These are phyloP conservation scores for Capromys pilorides DNA, from an alignment of 2,797 vertebrate species.

Conservation along the genomic window DNA sequence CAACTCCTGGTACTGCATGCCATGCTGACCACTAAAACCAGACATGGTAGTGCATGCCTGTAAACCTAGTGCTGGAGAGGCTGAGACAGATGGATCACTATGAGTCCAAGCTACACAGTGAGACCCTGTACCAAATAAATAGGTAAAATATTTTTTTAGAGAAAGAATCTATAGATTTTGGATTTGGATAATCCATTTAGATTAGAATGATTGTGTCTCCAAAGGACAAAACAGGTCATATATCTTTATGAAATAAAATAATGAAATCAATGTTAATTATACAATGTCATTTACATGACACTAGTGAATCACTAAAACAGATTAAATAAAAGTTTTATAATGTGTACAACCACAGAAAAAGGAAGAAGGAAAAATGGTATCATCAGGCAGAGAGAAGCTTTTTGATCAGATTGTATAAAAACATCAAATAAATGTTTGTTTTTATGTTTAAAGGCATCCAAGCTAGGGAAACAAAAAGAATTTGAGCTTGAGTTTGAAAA, in stretches of 20 bases:
- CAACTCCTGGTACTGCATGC: no score
- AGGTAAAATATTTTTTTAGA: no score
- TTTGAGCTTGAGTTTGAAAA: slow-evolving; percentile 17
- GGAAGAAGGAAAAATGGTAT: slow-evolving; percentile 44
- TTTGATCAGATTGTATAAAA: slow-evolving; percentile 36
- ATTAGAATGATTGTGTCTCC: slow-evolving; percentile 87
- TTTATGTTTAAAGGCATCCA: not conserved
- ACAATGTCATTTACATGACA: slow-evolving; percentile 53
- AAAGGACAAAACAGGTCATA: slow-evolving; percentile 88
- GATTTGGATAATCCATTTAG: slow-evolving; percentile 90
- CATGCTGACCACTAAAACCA: no score
- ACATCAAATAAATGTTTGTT: slow-evolving; percentile 27
- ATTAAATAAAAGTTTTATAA: slow-evolving; percentile 56
- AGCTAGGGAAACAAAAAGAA: not conserved
- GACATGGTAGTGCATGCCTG: no score
- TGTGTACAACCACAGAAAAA: slow-evolving; percentile 35
- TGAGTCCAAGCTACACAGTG: no score
- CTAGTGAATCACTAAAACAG: slow-evolving; percentile 29
- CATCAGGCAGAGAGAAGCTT: slow-evolving; percentile 25
- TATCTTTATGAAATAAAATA: slow-evolving; percentile 71
- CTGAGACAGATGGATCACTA: no score
- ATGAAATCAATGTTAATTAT: slow-evolving; percentile 73
- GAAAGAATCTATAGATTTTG: slow-evolving; percentile 87
- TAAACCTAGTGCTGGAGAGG: no score
- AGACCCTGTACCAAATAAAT: no score